A percentile compares a stretch with the other conserved stretches of the same genome.
phyloP scores from a whole-genome alignment of 1,140 invertebrate genomes.

The Adoxophyes honmai region DNA sequence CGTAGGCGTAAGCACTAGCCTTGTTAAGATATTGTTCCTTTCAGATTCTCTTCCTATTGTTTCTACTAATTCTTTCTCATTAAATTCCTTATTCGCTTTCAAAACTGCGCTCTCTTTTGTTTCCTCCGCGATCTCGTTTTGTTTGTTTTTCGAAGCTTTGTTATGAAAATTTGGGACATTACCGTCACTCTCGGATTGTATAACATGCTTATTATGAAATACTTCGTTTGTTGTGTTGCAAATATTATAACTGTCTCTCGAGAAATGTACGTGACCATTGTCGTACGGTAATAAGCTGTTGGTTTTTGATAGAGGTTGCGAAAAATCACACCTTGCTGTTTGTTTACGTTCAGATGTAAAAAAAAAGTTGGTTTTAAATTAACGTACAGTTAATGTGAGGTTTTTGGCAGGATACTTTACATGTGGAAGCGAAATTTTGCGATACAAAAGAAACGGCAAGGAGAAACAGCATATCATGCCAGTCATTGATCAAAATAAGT shows the following conservation, averaged over 20 bases:
- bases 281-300: neutral
- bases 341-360: neutral
- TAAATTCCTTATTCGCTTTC: neutral
- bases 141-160: neutral
- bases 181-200: neutral
- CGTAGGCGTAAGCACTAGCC: constrained; percentile 7
- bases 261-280: constrained; percentile 1
- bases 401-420: no score
- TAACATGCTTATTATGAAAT: constrained; percentile 1
- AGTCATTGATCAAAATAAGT: no score
- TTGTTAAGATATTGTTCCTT: neutral
- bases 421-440: no score
- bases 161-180: neutral
- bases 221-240: constrained; percentile 2
- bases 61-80: neutral
- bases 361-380: no score
- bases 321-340: neutral
- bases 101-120: neutral
- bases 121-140: neutral
- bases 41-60: constrained; percentile 1
- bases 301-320: neutral
- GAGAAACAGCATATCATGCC: no score
- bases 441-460: no score
- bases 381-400: no score
- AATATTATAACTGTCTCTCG: neutral